Evolutionary conservation across 2,113 vertebrate species (phyloP), one percentile per base, ranked within the genome.

Genomic region (Pachycephala philippinensis): DNA sequence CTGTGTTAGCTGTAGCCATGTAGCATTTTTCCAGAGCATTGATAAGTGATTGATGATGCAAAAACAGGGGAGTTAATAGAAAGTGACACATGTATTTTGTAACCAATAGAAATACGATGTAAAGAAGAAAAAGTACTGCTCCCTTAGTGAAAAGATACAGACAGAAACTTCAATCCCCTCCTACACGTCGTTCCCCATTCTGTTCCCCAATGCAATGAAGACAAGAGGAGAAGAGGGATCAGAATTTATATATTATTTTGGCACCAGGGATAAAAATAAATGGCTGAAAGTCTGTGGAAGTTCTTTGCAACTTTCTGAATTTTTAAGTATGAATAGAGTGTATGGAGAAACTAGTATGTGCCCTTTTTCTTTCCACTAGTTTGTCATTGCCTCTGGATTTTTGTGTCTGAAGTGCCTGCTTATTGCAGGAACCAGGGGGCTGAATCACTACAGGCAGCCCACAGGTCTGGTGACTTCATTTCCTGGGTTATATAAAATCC

Each of bases 401-500:
- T 68, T 69, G n/a, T 83, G 33, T 86, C 63, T 65, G 20, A 22
- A 76, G 39, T n/a, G 61, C 65, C 63, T 76, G 70, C 85, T 84
- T 63, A 61, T 82, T 64, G 87, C 50, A 74, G 89, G 89, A 96
- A 90, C 63, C 54, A 79, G 50, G 84, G 71, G 30, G 50, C 30
- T 85, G 81, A 91, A 89, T 95, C 91, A 60, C 31, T 50, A 28
- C 61, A 50, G 75, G 71, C 96, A 88, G 79, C 83, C 85, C 50
- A 71, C 70, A 47, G 64, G 70, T 86, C 97, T 91, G 80, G 78
- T 91, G 96, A 95, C 87, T 94, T 97, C 95, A 92, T 96, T 95
- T 97, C 96, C 95, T 89, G 91, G 89, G 87, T 96, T 95, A 79
- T 94, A 85, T 89, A 89, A 93, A 94, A 96, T 87, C 89, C 93